Evolutionary conservation across 2,888 invertebrate genomes (phyloP), one percentile per base, ranked within the genome.

Genomic region (Tachina grossa): DNA sequence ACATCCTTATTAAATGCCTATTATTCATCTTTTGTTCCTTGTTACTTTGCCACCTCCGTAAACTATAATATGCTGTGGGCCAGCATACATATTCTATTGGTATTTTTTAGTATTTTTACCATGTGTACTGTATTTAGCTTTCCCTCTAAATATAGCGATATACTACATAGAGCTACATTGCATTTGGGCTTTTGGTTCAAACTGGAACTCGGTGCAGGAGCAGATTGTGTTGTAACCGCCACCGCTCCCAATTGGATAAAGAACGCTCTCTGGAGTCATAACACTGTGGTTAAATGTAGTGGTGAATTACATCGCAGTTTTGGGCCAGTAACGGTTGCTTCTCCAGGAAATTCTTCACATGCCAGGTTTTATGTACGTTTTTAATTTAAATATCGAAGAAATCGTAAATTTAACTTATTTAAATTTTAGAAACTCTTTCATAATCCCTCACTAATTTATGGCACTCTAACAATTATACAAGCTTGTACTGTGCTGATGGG

Each of bases 21-120:
- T 91, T 98, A 97, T 91, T 95, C 97, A 57, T 96, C 97, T 79
- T 96, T 98, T 90, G 95, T 98, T 81, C 98, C 98, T 0, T 96
- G 97, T 90, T 96, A 97, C 91, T 97, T 98, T 94, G 96, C 97
- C 47, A 96, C 97, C 94, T 93, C 94, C 69, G 93, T 96, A 10
- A 96, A 97, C 91, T 98, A 97, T 91, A 97, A 98, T 92, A 94
- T 96, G 3, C 94, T 95, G 91, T 97, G 96, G 94, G 96, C 97
- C 10, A 95, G 96, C 0, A 97, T 97, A 91, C 97, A 98, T 91
- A 95, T 96, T 13, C 94, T 96, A 41, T 95, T 98, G 88, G 96
- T 97, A 65, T 98, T 97, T 95, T 93, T 97, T 84, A 96, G 97
- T 53, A 95, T 97, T 87, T 96, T 97, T 91, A 96, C 96, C 4